These are phyloP conservation scores for Meda fulgida DNA, from an alignment of 2,797 vertebrate species.

Conservation along the genomic window DNA sequence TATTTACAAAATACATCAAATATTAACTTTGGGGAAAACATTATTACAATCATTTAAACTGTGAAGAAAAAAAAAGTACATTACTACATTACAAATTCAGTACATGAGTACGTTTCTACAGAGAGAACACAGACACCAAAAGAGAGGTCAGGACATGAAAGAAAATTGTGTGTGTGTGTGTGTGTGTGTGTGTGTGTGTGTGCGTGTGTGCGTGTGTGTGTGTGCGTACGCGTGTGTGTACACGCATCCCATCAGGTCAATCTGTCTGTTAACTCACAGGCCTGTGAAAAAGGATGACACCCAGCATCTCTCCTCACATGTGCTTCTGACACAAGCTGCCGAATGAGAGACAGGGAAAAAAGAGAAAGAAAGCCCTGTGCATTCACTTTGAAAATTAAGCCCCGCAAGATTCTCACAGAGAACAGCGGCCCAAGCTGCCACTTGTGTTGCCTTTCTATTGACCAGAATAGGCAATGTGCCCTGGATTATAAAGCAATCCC, in stretches of 20 bases:
- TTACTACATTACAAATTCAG: no score
- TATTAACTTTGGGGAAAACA: neutral
- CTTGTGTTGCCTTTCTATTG: conserved; percentile 83
- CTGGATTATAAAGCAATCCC: conserved; percentile 85
- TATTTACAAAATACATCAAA: neutral
- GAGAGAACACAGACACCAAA: neutral
- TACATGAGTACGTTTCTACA: conserved; percentile 6
- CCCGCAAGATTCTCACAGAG: conserved; percentile 78
- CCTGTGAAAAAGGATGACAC: conserved; percentile 71
- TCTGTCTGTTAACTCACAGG: conserved; percentile 68
- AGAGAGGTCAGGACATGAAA: conserved; percentile 46
- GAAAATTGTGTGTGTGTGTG: neutral
- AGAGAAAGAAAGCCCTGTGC: conserved; percentile 72
- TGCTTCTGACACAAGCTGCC: conserved; percentile 77
- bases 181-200: neutral
- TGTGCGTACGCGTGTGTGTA: conserved; percentile 16
- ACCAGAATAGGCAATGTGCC: conserved; percentile 83
- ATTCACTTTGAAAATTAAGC: conserved; percentile 86
- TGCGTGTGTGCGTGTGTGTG: conserved; percentile 15
- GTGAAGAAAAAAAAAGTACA: no score
- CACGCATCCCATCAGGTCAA: conserved; percentile 68
- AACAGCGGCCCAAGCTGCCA: conserved; percentile 79
- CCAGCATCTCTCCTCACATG: conserved; percentile 76
- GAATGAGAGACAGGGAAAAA: conserved; percentile 51
- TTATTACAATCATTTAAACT: neutral